Evolutionary conservation across 2,113 vertebrate species (phyloP), one percentile per base, ranked within the genome.

Genomic region (Ornithorhynchus anatinus): DNA sequence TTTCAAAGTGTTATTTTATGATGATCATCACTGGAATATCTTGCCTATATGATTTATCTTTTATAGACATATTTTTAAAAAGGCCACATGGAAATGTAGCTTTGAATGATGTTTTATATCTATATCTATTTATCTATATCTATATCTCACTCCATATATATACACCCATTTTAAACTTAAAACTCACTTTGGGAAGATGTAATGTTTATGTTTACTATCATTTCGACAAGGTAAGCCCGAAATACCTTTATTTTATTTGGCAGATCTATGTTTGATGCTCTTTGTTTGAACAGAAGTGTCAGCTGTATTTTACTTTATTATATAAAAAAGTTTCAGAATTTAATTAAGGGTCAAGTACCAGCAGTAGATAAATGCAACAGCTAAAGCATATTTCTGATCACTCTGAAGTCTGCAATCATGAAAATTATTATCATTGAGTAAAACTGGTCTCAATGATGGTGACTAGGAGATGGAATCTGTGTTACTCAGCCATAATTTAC

Each of bases 351-450:
- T 95, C 94, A 95, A 95, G 94, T 95, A 93, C 91, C 81, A 80
- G 52, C 89, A 81, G 90, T 89, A 90, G 95, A 95, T 95, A 94
- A 93, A 94, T 89, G 92, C 86, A 92, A 91, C 92, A 94, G 92
- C 91, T 84, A 94, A 90, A 89, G 76, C 82, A 86, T 91, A 91
- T 94, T 95, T 93, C 92, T 94, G 92, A 94, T 94, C 93, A 91
- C 89, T 92, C 87, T 92, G 92, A 94, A 95, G 93, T 94, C 93
- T 90, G 94, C 94, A 96, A 97, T 97, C 95, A 97, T 93, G 94
- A 92, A 96, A 96, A 96, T 96, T 95, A 96, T 95, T 93, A 92
- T 94, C 91, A 95, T 96, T 94, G 90, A 92, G 85, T 90, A 94
- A 91, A 90, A 94, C 94, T 90, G 92, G 93, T 94, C 93, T 88